These are phyloP conservation scores for Schlechtendalia chinensis DNA, from an alignment of 1,140 invertebrate species.

Conservation along the genomic window DNA sequence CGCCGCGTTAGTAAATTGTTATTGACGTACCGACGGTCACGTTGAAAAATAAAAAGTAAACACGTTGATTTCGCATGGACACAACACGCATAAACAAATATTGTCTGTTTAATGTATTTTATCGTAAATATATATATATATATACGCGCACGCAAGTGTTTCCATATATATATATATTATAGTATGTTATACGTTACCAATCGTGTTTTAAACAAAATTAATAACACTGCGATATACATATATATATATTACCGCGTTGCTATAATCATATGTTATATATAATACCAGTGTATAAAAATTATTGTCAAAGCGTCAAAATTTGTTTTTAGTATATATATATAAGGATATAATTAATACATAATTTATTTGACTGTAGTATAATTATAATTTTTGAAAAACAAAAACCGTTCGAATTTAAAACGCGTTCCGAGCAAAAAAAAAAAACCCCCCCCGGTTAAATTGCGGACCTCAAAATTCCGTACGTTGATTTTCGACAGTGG, in stretches of 20 bases:
- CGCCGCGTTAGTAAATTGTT: too few species aligned
- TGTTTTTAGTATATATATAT: too few species aligned
- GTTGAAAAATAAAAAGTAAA: conserved; percentile 11
- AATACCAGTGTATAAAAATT: too few species aligned
- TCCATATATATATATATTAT: neutral
- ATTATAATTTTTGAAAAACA: too few species aligned
- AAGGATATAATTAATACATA: too few species aligned
- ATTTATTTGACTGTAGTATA: too few species aligned
- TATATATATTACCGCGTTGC: neutral
- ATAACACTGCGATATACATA: neutral
- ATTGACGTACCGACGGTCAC: neutral
- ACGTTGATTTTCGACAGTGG: too few species aligned
- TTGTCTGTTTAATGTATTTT: neutral
- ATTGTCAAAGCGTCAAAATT: too few species aligned
- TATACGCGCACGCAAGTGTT: conserved; percentile 17
- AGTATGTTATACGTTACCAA: neutral
- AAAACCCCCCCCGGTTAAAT: too few species aligned
- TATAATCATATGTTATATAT: neutral
- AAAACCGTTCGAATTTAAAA: too few species aligned
- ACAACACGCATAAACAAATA: neutral
- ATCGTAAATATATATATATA: neutral
- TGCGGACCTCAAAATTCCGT: too few species aligned
- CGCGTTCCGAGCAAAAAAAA: too few species aligned
- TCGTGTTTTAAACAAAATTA: neutral
- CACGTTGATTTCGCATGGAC: conserved; percentile 29